A percentile compares a stretch with the other conserved stretches of the same genome.
Conservation (phyloP, 2,113 vertebrate species). For the Jacana jacana region DNA sequence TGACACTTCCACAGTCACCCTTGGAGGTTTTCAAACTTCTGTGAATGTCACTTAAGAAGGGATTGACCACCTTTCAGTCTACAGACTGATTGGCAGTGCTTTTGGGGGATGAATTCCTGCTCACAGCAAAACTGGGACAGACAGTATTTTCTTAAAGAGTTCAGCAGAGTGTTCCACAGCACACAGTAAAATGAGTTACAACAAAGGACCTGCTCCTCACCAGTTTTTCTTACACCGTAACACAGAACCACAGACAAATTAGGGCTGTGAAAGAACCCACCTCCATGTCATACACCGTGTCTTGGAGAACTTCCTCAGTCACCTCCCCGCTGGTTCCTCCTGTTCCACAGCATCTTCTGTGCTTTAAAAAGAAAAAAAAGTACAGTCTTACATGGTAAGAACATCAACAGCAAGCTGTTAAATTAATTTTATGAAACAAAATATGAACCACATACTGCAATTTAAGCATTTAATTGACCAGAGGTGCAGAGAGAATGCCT, state of each 20-base stretch:
- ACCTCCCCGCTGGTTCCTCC: not conserved
- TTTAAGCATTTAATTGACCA: not conserved
- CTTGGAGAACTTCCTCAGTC: not conserved
- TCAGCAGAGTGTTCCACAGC: not conserved
- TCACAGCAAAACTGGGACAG: not conserved
- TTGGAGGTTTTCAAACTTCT: not conserved
- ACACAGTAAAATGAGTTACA: not conserved
- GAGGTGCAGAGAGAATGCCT: not conserved
- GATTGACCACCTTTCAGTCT: not conserved
- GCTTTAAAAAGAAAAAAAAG: not conserved
- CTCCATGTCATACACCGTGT: fast-evolving
- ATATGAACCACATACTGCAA: not conserved
- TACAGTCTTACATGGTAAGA: not conserved
- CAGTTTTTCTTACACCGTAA: not conserved
- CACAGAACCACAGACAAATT: not conserved
- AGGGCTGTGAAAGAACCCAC: not conserved
- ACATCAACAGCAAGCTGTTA: not conserved
- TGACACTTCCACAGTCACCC: not conserved
- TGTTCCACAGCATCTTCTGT: not conserved
- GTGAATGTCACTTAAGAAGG: not conserved
- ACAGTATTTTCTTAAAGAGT: not conserved
- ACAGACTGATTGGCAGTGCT: not conserved
- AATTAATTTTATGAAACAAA: not conserved
- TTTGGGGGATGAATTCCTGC: not conserved
- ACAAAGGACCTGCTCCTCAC: not conserved